These are phyloP conservation scores for Microctenopoma stevenorrisi DNA, from an alignment of 2,797 vertebrate species.

Conservation along the genomic window DNA sequence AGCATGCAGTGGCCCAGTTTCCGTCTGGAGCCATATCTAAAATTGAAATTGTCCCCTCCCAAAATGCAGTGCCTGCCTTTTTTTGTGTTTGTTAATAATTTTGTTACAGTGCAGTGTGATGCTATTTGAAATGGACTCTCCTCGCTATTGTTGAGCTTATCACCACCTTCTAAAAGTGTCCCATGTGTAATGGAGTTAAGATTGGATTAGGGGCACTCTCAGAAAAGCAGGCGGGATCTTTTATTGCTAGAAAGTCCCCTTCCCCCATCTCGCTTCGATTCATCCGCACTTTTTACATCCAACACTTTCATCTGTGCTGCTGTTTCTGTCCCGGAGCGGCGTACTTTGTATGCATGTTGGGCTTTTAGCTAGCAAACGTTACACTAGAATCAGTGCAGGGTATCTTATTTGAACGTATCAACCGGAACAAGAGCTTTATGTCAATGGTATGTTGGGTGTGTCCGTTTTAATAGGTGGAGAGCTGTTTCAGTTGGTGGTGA, in stretches of 20 bases:
- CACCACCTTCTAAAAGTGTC: constrained; percentile 42
- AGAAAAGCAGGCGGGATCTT: constrained; percentile 52
- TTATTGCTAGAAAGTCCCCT: constrained; percentile 64
- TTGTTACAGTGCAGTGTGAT: constrained; percentile 42
- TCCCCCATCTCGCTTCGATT: constrained; percentile 26
- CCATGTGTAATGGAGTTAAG: constrained; percentile 69
- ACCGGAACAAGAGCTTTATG: not conserved
- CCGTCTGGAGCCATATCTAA: constrained; percentile 70
- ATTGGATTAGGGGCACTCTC: constrained; percentile 70
- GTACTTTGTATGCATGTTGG: constrained; percentile 46
- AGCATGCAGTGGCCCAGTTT: constrained; percentile 80
- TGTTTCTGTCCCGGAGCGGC: constrained; percentile 33
- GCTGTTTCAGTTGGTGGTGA: constrained; percentile 16
- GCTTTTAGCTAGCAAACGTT: constrained; percentile 35
- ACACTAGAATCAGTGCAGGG: constrained; percentile 9
- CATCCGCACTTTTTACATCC: constrained; percentile 42
- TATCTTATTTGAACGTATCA: constrained; percentile 17
- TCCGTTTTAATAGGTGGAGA: constrained; percentile 12
- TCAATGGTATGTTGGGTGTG: not conserved
- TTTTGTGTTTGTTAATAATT: constrained; percentile 72
- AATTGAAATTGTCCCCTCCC: constrained; percentile 65
- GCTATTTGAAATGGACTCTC: constrained; percentile 48
- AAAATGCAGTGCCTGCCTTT: constrained; percentile 54
- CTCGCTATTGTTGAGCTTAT: constrained; percentile 62
- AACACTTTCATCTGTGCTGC: constrained; percentile 46